Conservation (phyloP, 2,113 vertebrate species). For the Myrmecobius fasciatus region DNA sequence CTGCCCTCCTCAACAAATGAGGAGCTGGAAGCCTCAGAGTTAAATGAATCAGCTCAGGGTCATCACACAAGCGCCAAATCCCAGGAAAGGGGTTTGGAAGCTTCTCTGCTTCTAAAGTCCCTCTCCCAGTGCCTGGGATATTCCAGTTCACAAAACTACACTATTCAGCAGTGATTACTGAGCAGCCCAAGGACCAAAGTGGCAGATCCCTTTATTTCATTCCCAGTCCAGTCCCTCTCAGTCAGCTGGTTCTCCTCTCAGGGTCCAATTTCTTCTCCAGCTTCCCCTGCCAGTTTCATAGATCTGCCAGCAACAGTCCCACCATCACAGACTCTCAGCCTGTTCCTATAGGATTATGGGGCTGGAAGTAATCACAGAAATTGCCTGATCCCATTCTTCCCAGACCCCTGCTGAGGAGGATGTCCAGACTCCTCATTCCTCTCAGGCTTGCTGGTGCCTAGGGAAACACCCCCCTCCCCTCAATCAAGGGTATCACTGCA, state of each 20-base stretch:
- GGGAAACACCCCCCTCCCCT: constrained; percentile 12
- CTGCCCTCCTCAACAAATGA: neutral
- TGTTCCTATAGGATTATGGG: neutral
- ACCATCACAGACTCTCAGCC: neutral
- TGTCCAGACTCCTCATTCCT: neutral
- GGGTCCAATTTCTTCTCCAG: neutral
- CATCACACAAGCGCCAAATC: neutral
- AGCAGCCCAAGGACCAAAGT: neutral
- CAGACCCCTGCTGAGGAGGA: neutral
- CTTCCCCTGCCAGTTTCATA: neutral
- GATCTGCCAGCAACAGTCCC: neutral
- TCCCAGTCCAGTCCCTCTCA: neutral
- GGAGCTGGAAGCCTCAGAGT: neutral
- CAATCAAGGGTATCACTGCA: constrained; percentile 13
- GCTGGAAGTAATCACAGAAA: neutral
- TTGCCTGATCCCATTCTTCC: neutral
- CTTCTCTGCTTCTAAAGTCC: neutral
- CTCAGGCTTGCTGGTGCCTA: neutral
- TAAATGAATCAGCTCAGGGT: neutral
- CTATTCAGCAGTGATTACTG: neutral
- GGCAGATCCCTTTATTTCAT: neutral
- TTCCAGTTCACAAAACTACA: neutral
- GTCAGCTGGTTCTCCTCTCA: neutral
- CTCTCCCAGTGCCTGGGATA: neutral
- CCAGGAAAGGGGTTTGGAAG: neutral